Base-by-base conservation (phyloP, 2,888 invertebrate genomes). In the Caenorhabditis afra region DNA sequence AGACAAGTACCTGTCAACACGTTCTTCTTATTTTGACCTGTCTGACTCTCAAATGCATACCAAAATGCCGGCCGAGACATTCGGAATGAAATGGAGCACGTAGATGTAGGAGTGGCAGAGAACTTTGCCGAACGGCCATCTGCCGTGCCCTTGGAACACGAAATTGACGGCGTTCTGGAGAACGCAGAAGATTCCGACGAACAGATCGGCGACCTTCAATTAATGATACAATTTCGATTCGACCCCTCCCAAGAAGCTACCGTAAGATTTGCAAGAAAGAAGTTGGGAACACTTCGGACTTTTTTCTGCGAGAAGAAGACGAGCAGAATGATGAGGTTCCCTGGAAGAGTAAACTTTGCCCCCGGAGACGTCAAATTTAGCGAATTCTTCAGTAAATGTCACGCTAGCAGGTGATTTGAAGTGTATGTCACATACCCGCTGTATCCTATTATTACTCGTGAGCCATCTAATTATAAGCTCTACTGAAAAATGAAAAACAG, bases 71-170 rank as follows among this genome's bases (percentile, higher is more conserved):
- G 96, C 96, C 0, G 95, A 95, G 1, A 95, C 95, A 91, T 95
- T 95, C 90, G 89, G 89, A 12, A 95, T 95, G 84, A 96, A 92
- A 14, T 95, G 94, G 91, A 95, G 94, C 20, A 95, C 94, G 91
- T 96, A 96, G 92, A 95, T 94, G 91, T 96, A 95, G 93, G 95
- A 94, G 91, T 95, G 95, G 92, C 96, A 96, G 81, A 96, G 92
- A 89, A 95, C 94, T 89, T 94, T 93, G 23, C 89, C 89, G 55
- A 90, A 89, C n/a, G 87, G 89, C 90, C 90, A 89, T 12, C 81
- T 76, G 10, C 87, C 87, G 62, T 86, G 80, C 18, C 79, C 83
- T 71, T 79, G 75, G 41, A 88, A 71, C 39, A 90, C 90, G 10
- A 87, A 87, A 18, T 90, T 88, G 2, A 94, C 94, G 82, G 95